These are phyloP conservation scores for Ypsolopha sequella DNA, from an alignment of 2,888 invertebrate genomes.

Conservation along the genomic window DNA sequence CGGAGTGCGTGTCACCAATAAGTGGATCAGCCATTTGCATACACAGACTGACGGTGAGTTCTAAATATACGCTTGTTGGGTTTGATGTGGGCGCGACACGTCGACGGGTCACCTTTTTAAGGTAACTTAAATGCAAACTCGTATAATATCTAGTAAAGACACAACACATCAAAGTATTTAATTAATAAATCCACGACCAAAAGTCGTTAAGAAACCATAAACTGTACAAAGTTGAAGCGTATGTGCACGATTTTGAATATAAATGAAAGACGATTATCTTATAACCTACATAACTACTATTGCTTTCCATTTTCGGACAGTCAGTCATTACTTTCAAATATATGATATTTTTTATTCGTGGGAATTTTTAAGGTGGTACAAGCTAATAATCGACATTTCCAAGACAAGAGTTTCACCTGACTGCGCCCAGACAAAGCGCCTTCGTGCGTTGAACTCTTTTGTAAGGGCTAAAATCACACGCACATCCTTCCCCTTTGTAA, in stretches of 20 bases:
- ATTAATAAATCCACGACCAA: not conserved
- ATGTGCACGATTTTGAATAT: not conserved
- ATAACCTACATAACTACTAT: not conserved
- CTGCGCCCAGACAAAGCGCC: conserved; percentile 43
- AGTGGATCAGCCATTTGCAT: conserved; percentile 55
- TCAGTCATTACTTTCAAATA: not conserved
- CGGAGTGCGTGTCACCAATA: conserved; percentile 46
- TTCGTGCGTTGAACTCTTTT: conserved; percentile 69
- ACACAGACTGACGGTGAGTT: conserved; percentile 17
- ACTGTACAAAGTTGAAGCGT: not conserved
- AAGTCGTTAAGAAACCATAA: not conserved
- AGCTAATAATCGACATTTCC: not conserved
- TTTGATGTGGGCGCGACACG: conserved; percentile 54
- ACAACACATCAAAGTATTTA: not conserved
- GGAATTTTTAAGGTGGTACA: not conserved
- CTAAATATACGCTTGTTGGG: not conserved
- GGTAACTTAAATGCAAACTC: conserved; percentile 1
- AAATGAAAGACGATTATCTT: not conserved
- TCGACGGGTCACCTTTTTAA: conserved; percentile 43
- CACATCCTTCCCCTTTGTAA: conserved; percentile 25
- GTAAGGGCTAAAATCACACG: conserved; percentile 51
- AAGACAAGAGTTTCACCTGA: conserved; percentile 32
- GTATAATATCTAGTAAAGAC: not conserved
- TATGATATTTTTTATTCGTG: not conserved
- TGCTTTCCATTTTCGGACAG: not conserved